Percentiles rank a stretch among this genome's conserved stretches.
These are phyloP conservation scores for Luffia ferchaultella DNA, from an alignment of 2,888 invertebrate species.

Conservation along the genomic window DNA sequence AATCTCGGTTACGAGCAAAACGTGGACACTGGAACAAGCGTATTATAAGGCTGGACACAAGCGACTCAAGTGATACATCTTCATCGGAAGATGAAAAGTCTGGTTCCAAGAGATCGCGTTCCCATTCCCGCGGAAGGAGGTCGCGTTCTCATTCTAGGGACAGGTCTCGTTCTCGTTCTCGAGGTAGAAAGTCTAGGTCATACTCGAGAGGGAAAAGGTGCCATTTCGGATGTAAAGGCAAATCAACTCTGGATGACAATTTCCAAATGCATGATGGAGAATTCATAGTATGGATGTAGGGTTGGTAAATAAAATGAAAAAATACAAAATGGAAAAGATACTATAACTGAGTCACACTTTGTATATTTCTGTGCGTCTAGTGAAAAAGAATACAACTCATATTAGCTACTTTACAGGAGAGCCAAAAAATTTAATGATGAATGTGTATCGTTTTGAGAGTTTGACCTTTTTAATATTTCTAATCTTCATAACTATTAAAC, in stretches of 20 bases:
- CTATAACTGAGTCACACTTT: too few species aligned
- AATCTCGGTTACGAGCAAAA: conserved; percentile 4
- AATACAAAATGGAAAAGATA: too few species aligned
- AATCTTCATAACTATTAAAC: too few species aligned
- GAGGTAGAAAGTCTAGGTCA: not conserved
- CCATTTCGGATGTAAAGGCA: not conserved
- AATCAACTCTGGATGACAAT: not conserved
- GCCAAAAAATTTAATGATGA: too few species aligned
- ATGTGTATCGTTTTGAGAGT: too few species aligned
- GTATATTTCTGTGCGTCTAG: too few species aligned
- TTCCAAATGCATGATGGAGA: not conserved
- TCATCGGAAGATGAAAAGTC: not conserved
- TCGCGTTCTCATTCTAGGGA: not conserved
- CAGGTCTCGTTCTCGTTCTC: not conserved
- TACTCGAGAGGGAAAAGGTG: not conserved
- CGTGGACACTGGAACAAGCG: conserved; percentile 5
- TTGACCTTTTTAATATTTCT: too few species aligned
- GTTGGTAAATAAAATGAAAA: not conserved
- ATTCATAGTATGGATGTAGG: not conserved
- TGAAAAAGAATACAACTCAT: too few species aligned
- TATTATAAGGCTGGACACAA: not conserved
- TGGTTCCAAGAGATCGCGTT: not conserved
- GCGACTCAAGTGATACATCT: not conserved
- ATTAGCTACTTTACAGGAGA: too few species aligned
- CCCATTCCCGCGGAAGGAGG: not conserved